phyloP scores from a whole-genome alignment of 2,797 vertebrate genomes.

The Decapterus maruadsi region DNA sequence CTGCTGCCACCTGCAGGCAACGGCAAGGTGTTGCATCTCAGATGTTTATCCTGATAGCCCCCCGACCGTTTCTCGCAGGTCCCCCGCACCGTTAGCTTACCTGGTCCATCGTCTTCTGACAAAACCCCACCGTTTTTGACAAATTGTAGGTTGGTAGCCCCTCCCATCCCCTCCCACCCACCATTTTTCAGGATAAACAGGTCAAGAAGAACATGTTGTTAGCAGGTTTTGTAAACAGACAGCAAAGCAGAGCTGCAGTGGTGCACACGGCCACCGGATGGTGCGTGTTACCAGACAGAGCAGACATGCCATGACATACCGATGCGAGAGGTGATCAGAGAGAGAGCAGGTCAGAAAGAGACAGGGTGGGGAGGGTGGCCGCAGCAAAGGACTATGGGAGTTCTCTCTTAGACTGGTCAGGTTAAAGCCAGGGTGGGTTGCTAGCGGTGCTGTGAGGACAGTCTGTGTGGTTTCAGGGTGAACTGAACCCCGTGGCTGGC shows the following conservation, averaged over 20 bases:
- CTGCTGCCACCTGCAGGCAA: slow-evolving; percentile 64
- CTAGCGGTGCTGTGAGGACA: slow-evolving; percentile 9
- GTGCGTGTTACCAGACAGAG: slow-evolving; percentile 69
- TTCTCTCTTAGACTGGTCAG: slow-evolving; percentile 45
- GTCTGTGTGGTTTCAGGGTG: slow-evolving; percentile 18
- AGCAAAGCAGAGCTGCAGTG: slow-evolving; percentile 69
- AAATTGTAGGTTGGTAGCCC: background rate
- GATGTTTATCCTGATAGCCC: slow-evolving; percentile 86
- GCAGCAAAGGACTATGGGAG: slow-evolving; percentile 64
- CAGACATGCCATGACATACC: slow-evolving; percentile 78
- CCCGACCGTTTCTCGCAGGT: slow-evolving; percentile 18
- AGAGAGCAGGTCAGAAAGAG: slow-evolving; percentile 53
- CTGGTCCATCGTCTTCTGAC: slow-evolving; percentile 46
- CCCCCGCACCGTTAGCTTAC: slow-evolving; percentile 63
- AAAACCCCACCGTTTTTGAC: background rate
- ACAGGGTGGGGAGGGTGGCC: slow-evolving; percentile 28
- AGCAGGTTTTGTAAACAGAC: slow-evolving; percentile 37
- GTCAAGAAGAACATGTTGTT: slow-evolving; percentile 64
- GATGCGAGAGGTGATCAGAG: slow-evolving; percentile 77
- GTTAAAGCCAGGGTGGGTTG: slow-evolving; percentile 11
- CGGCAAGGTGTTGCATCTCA: slow-evolving; percentile 80
- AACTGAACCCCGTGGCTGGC: slow-evolving; percentile 17
- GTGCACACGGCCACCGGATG: slow-evolving; percentile 72
- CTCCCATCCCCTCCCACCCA: slow-evolving; percentile 24
- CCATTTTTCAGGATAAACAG: slow-evolving; percentile 86